phyloP scores from a whole-genome alignment of 2,888 invertebrate genomes.

The Machimus atricapillus region DNA sequence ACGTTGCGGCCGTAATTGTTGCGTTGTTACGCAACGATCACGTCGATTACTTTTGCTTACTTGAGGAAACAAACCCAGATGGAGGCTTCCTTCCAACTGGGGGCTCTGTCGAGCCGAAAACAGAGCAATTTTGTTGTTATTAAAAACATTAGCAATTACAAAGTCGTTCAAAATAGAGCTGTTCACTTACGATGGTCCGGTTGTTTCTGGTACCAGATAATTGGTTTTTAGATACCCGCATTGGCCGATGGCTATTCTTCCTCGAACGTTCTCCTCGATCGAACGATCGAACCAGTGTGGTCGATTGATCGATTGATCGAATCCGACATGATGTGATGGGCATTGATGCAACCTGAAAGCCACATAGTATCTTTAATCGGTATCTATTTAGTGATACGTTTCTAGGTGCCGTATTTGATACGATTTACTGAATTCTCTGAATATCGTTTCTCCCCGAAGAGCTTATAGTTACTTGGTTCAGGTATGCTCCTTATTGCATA shows the following conservation, averaged over 20 bases:
- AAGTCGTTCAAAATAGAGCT: background rate
- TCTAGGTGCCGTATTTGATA: background rate
- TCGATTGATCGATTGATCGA: background rate
- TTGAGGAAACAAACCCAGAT: background rate
- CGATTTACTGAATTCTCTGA: background rate
- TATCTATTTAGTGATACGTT: background rate
- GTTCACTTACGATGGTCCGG: background rate
- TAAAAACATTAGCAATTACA: constrained; percentile 5
- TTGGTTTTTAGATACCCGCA: background rate
- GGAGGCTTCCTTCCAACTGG: constrained; percentile 2
- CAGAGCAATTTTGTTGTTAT: constrained; percentile 28
- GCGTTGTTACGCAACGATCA: background rate
- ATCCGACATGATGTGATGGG: background rate
- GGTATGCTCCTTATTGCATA: background rate
- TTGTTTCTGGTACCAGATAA: background rate
- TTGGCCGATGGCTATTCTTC: background rate
- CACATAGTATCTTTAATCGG: background rate
- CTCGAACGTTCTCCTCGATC: background rate
- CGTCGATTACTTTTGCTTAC: background rate
- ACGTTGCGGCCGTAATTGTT: background rate
- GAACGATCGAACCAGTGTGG: background rate
- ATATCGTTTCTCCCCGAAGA: background rate
- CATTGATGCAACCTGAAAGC: background rate
- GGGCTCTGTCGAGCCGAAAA: background rate
- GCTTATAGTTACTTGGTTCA: background rate